Percentiles rank a stretch among this genome's conserved stretches.
Evolutionary conservation across 2,888 invertebrate species (phyloP).

Genomic region (Stenichneumon culpator): DNA sequence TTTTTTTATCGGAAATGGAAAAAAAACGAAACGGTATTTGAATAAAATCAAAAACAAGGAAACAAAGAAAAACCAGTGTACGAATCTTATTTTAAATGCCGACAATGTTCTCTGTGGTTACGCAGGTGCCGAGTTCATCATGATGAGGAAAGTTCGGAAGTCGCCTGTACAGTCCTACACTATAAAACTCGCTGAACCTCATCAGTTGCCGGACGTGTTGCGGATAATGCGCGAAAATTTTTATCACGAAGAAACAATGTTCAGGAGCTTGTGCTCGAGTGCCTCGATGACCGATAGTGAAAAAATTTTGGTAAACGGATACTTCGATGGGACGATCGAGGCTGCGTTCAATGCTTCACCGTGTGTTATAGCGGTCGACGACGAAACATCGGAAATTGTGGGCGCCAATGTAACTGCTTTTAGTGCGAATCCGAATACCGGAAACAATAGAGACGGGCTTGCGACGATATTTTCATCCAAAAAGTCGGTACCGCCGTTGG

Average conservation of each 20-base stretch:
- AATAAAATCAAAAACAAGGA: no score
- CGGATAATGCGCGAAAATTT: constrained; percentile 71
- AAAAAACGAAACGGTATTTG: no score
- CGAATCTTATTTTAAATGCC: no score
- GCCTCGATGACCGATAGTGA: constrained; percentile 56
- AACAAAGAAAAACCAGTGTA: no score
- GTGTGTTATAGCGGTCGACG: constrained; percentile 69
- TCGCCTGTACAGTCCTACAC: constrained; percentile 32
- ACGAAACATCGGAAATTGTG: constrained; percentile 61
- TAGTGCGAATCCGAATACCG: constrained; percentile 66
- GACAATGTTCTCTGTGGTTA: not conserved
- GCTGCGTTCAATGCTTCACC: constrained; percentile 67
- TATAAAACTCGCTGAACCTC: constrained; percentile 60
- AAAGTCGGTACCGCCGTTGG: constrained; percentile 34
- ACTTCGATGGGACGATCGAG: constrained; percentile 69
- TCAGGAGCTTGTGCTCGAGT: constrained; percentile 66
- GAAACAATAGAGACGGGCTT: constrained; percentile 21
- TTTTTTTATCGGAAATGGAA: not conserved
- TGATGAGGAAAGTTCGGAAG: constrained; percentile 1
- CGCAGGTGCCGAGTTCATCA: not conserved
- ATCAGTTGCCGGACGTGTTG: constrained; percentile 64
- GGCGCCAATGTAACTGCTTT: constrained; percentile 71
- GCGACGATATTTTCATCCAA: constrained; percentile 37
- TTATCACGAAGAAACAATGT: constrained; percentile 74
- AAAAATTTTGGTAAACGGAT: constrained; percentile 65